Percentiles rank a stretch among this genome's conserved stretches.
phyloP scores from a whole-genome alignment of 2,888 invertebrate species.

The Tupiocoris notatus region DNA sequence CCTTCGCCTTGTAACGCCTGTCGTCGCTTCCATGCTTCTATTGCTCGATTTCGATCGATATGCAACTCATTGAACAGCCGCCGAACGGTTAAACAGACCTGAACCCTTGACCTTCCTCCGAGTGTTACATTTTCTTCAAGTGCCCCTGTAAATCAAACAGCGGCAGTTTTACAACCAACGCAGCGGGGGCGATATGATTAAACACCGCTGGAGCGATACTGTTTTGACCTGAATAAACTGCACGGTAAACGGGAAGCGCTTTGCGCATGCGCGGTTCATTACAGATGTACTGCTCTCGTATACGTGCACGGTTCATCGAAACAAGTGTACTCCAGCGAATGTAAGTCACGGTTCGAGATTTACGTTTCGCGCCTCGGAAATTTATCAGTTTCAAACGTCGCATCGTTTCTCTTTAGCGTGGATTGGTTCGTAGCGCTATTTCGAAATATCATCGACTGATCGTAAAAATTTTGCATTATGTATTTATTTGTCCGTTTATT shows the following conservation, averaged over 20 bases:
- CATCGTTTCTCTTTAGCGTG: background rate
- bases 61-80: too few relatives aligned
- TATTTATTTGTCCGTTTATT: too few relatives aligned
- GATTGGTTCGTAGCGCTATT: too few relatives aligned
- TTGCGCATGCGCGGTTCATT: slow-evolving; percentile 1
- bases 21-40: too few relatives aligned
- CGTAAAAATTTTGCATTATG: too few relatives aligned
- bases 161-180: slow-evolving; percentile 29
- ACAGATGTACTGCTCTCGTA: slow-evolving; percentile 15
- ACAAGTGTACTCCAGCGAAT: background rate
- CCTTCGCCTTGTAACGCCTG: too few relatives aligned
- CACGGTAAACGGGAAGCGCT: slow-evolving; percentile 22
- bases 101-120: background rate
- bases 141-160: slow-evolving; percentile 21
- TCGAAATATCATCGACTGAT: too few relatives aligned
- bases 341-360: slow-evolving; percentile 18
- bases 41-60: too few relatives aligned
- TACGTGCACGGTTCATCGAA: slow-evolving; percentile 20
- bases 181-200: slow-evolving; percentile 34
- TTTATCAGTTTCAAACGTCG: background rate
- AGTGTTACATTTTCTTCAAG: slow-evolving; percentile 1
- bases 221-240: slow-evolving; percentile 37
- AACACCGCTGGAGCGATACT: slow-evolving; percentile 25
- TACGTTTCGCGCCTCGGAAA: background rate
- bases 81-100: background rate